These are phyloP conservation scores for Cyphomyrmex costatus DNA, from an alignment of 1,140 invertebrate genomes.

Conservation along the genomic window DNA sequence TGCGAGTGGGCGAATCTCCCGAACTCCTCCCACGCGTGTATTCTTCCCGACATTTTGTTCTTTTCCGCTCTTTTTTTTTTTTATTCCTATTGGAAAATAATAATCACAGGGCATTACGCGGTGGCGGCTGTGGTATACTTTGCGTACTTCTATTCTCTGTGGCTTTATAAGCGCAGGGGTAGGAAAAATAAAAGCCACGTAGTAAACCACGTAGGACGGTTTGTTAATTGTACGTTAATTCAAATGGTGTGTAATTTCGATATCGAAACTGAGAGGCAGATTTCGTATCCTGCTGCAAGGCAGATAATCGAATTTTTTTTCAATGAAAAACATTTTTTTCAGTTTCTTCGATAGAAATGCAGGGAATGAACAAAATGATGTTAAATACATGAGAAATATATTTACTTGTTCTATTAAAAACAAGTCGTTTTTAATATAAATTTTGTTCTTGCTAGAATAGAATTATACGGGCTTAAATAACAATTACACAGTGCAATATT, in stretches of 20 bases:
- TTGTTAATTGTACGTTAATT: conserved; percentile 52
- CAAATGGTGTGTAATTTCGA: conserved; percentile 19
- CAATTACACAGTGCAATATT: too few species aligned
- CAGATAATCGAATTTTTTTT: too few species aligned
- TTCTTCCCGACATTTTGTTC: conserved; percentile 12
- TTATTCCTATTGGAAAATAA: conserved; percentile 65
- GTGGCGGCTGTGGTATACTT: neutral
- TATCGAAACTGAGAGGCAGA: neutral
- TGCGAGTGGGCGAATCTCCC: conserved; percentile 20
- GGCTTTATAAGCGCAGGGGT: neutral
- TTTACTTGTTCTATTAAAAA: too few species aligned
- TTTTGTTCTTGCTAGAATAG: too few species aligned
- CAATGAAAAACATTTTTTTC: neutral
- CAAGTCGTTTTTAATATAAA: too few species aligned
- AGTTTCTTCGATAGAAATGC: neutral
- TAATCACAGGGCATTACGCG: conserved; percentile 61
- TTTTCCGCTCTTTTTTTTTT: conserved; percentile 15
- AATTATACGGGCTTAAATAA: too few species aligned
- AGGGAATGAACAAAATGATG: neutral
- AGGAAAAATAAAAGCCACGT: neutral
- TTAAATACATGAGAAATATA: too few species aligned
- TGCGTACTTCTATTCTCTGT: neutral
- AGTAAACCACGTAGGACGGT: neutral
- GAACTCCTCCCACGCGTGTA: neutral
- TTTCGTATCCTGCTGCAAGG: neutral